A percentile compares a stretch with the other conserved stretches of the same genome.
phyloP scores from a whole-genome alignment of 1,140 invertebrate species.

The Bombyx mandarina region DNA sequence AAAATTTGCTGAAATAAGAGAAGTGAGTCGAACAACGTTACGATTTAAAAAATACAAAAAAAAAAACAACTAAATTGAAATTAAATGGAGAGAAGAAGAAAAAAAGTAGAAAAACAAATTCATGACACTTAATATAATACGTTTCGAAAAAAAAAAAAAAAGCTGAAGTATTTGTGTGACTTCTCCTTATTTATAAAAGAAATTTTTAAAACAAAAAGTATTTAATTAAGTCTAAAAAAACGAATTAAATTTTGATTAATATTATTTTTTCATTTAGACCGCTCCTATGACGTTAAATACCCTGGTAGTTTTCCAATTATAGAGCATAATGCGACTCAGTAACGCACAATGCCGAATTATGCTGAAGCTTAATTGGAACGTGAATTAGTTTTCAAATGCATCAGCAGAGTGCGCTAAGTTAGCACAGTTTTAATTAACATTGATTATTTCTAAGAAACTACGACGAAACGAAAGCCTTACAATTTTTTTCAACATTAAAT shows the following conservation, averaged over 20 bases:
- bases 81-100: slow-evolving; percentile 23
- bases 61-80: too few relatives aligned
- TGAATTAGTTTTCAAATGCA: too few relatives aligned
- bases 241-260: slow-evolving; percentile 17
- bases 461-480: too few relatives aligned
- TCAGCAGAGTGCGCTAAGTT: too few relatives aligned
- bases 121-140: slow-evolving; percentile 37
- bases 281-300: slow-evolving; percentile 31
- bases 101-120: slow-evolving; percentile 55
- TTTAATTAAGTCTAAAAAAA: slow-evolving; percentile 27
- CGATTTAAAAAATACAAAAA: slow-evolving; percentile 41
- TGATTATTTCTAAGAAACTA: too few relatives aligned
- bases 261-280: slow-evolving; percentile 13
- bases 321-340: too few relatives aligned
- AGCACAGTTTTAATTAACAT: too few relatives aligned
- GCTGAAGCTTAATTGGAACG: too few relatives aligned
- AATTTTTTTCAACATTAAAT: too few relatives aligned
- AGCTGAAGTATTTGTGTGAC: slow-evolving; percentile 58
- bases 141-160: slow-evolving; percentile 23
- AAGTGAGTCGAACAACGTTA: slow-evolving; percentile 24
- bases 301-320: neutral
- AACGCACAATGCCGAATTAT: too few relatives aligned
- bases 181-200: slow-evolving; percentile 35
- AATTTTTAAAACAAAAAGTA: slow-evolving; percentile 19
- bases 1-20: too few relatives aligned